Conservation (phyloP, 2,888 invertebrate genomes). For the Cataglyphis albicans region DNA sequence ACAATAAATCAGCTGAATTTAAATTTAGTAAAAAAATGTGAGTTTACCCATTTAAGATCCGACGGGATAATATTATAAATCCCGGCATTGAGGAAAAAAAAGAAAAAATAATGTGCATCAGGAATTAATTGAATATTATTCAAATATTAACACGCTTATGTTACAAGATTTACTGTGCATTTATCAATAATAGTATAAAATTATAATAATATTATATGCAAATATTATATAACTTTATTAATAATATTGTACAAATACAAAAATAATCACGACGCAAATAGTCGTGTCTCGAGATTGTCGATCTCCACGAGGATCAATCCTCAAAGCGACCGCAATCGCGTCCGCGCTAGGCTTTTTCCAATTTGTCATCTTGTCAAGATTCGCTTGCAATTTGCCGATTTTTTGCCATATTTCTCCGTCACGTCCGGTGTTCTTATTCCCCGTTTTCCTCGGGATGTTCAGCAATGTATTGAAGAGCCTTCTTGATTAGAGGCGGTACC, state of each 20-base stretch:
- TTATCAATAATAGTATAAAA: not conserved
- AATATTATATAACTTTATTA: not conserved
- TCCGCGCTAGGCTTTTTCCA: not conserved
- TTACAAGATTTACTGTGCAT: not conserved
- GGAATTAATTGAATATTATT: not conserved
- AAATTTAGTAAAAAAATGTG: conserved; percentile 39
- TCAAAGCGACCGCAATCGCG: not conserved
- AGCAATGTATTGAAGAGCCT: conserved; percentile 83
- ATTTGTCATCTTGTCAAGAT: not conserved
- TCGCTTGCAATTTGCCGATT: conserved; percentile 4
- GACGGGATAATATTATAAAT: not conserved
- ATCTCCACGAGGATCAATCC: not conserved
- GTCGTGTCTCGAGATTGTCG: not conserved
- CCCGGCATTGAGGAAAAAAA: not conserved
- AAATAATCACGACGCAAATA: not conserved
- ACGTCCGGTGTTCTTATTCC: conserved; percentile 38
- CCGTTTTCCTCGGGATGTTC: conserved; percentile 80
- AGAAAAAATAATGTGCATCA: not conserved
- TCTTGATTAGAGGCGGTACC: conserved; percentile 84
- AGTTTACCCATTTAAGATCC: not conserved
- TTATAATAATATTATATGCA: conserved; percentile 1
- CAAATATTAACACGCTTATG: not conserved
- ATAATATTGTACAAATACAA: not conserved
- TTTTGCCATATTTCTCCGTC: not conserved
- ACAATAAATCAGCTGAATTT: conserved; percentile 58